Evolutionary conservation across 1,140 invertebrate genomes (phyloP).

Genomic region (Ephestia elutella): DNA sequence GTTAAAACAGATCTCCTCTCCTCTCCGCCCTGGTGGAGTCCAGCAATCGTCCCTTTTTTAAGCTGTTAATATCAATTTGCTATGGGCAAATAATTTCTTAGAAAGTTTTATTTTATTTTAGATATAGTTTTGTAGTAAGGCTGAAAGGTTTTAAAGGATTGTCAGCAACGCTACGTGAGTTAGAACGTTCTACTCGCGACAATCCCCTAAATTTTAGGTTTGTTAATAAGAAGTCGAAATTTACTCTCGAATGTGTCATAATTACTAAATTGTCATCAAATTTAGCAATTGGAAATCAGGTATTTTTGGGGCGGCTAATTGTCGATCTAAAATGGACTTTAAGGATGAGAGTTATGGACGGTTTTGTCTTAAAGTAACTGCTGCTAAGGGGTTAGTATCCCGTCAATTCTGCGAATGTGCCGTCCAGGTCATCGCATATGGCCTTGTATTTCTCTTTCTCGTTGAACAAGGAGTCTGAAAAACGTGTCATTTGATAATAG

Average conservation of each 20-base stretch:
- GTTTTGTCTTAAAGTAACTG: slow-evolving; percentile 60
- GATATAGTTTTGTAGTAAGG: too few species aligned
- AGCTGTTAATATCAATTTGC: too few species aligned
- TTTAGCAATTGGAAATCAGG: slow-evolving; percentile 10
- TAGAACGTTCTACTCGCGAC: slow-evolving; percentile 11
- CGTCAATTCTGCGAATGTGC: slow-evolving; percentile 93
- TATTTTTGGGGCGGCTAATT: neutral
- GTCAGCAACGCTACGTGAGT: slow-evolving; percentile 16
- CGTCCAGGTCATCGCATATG: slow-evolving; percentile 98
- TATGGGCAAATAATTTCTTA: too few species aligned
- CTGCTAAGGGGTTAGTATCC: slow-evolving; percentile 81
- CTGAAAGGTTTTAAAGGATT: slow-evolving; percentile 36
- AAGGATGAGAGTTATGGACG: slow-evolving; percentile 38
- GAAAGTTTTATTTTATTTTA: too few species aligned
- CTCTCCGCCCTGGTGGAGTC: too few species aligned
- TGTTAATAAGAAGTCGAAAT: slow-evolving; percentile 34
- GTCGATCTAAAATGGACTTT: slow-evolving; percentile 21
- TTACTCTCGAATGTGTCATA: slow-evolving; percentile 19
- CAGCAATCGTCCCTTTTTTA: too few species aligned
- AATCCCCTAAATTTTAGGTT: slow-evolving; percentile 33
- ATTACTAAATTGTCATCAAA: slow-evolving; percentile 12
- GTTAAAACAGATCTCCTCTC: too few species aligned
- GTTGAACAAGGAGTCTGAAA: slow-evolving; percentile 78
- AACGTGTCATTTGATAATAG: slow-evolving; percentile 57
- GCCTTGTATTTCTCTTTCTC: slow-evolving; percentile 98